Conservation (phyloP, 2,797 vertebrate genomes). For the Euthynnus affinis region DNA sequence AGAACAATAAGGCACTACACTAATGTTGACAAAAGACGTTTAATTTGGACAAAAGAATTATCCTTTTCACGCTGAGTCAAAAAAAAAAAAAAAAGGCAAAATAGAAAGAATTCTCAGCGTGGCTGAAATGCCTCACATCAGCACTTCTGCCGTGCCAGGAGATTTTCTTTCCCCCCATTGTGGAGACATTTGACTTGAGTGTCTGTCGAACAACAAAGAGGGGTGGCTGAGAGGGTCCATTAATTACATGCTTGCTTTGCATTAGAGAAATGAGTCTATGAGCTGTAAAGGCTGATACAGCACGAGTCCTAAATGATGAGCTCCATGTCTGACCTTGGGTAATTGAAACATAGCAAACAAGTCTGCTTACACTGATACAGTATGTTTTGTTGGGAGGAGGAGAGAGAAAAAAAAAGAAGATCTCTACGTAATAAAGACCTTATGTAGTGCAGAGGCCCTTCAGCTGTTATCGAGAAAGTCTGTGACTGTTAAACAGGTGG, state of each 20-base stretch:
- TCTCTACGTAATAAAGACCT: constrained; percentile 16
- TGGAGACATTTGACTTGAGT: constrained; percentile 85
- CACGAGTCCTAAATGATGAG: constrained; percentile 75
- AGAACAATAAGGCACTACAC: constrained; percentile 41
- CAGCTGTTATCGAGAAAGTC: not conserved
- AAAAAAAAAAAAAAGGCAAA: constrained; percentile 40
- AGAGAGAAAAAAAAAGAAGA: not conserved
- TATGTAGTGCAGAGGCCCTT: constrained; percentile 18
- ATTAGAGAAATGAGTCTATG: constrained; percentile 80
- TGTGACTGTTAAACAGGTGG: constrained; percentile 55
- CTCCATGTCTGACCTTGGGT: constrained; percentile 82
- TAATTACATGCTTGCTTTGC: constrained; percentile 87
- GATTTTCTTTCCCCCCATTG: constrained; percentile 79
- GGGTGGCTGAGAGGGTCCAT: constrained; percentile 82
- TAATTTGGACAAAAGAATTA: constrained; percentile 62
- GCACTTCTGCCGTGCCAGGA: constrained; percentile 83
- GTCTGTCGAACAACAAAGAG: constrained; percentile 86
- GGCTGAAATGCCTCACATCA: constrained; percentile 79
- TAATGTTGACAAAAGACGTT: constrained; percentile 48
- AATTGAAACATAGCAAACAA: constrained; percentile 80
- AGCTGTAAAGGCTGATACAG: constrained; percentile 79
- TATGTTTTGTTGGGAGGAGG: constrained; percentile 9
- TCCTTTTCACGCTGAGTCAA: constrained; percentile 57
- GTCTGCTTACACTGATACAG: constrained; percentile 37
- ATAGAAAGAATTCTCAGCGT: constrained; percentile 63